Conservation (phyloP, 2,888 invertebrate species). For the Hypena proboscidalis region DNA sequence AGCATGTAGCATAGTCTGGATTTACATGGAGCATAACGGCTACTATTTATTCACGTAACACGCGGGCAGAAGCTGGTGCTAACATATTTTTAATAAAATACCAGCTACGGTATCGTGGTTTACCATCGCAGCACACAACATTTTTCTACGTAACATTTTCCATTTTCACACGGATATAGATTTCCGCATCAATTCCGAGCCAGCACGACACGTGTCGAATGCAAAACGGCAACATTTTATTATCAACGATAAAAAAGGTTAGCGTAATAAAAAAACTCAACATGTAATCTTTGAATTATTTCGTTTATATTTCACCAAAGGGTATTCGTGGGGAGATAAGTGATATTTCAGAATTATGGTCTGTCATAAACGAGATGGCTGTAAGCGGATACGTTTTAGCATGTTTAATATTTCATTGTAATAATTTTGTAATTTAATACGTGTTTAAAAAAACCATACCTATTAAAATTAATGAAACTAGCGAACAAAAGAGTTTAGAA, state of each 20-base stretch:
- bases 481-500: too few relatives aligned
- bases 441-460: too few relatives aligned
- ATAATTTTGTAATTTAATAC: too few relatives aligned
- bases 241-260: slow-evolving; percentile 34
- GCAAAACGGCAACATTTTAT: slow-evolving; percentile 22
- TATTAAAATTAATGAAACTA: too few relatives aligned
- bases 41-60: too few relatives aligned
- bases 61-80: too few relatives aligned
- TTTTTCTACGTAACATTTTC: not conserved
- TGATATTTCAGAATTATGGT: slow-evolving; percentile 17
- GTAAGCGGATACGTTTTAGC: slow-evolving; percentile 5
- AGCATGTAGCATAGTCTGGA: too few relatives aligned
- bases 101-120: too few relatives aligned
- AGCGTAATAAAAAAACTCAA: slow-evolving; percentile 31
- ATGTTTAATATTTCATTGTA: not conserved
- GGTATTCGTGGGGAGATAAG: slow-evolving; percentile 30
- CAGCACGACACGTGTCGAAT: slow-evolving; percentile 11
- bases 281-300: slow-evolving; percentile 42
- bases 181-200: slow-evolving; percentile 2
- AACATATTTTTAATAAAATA: too few relatives aligned
- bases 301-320: slow-evolving; percentile 28
- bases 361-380: slow-evolving; percentile 14
- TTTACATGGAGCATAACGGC: too few relatives aligned
- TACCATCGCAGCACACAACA: too few relatives aligned
- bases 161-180: slow-evolving; percentile 3